Conservation (phyloP, 1,140 invertebrate genomes). For the Cylas formicarius region DNA sequence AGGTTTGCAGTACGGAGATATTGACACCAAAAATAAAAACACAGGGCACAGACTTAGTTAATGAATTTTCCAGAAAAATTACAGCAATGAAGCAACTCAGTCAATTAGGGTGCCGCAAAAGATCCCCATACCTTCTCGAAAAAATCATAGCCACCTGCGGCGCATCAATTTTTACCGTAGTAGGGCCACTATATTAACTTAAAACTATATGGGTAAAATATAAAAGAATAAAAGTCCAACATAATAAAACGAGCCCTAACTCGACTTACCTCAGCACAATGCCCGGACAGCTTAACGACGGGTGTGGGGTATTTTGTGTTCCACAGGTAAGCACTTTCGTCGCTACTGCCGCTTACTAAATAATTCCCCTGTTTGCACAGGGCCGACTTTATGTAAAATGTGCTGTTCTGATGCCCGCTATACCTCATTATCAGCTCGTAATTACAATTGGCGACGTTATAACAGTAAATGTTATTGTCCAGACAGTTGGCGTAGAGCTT, state of each 20-base stretch:
- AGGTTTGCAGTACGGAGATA: too few relatives aligned
- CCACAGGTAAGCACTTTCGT: constrained; percentile 80
- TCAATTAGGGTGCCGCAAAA: too few relatives aligned
- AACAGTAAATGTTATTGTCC: constrained; percentile 79
- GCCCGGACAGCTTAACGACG: constrained; percentile 61
- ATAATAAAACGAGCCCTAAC: neutral
- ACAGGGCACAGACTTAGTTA: too few relatives aligned
- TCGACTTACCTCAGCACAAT: constrained; percentile 59
- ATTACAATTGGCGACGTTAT: constrained; percentile 66
- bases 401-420: constrained; percentile 63
- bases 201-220: too few relatives aligned
- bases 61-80: too few relatives aligned
- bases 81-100: too few relatives aligned
- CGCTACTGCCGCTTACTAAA: constrained; percentile 75
- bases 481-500: constrained; percentile 80
- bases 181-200: too few relatives aligned
- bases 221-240: neutral
- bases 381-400: constrained; percentile 77
- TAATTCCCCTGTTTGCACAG: constrained; percentile 73
- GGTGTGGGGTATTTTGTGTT: constrained; percentile 56
- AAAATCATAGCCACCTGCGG: too few relatives aligned
- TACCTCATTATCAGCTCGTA: constrained; percentile 55
- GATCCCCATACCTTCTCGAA: too few relatives aligned
- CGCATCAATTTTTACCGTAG: too few relatives aligned
- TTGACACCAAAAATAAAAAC: too few relatives aligned